Base-by-base conservation (phyloP, 1,140 invertebrate species). In the Drosophila triauraria region DNA sequence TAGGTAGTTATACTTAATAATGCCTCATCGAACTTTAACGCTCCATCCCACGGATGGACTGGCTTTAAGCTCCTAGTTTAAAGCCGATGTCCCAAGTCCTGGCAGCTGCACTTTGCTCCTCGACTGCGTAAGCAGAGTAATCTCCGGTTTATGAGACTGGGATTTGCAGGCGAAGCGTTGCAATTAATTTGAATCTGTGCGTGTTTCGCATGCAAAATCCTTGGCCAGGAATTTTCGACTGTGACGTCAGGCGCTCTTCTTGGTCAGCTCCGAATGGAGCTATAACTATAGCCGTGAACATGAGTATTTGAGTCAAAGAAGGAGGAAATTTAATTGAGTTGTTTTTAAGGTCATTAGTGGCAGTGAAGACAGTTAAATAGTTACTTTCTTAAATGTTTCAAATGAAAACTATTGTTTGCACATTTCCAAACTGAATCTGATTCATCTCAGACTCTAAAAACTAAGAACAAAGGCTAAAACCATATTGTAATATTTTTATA, bases 101-200 rank as follows among this genome's bases (percentile, higher is more conserved):
- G 62, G 62, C 38, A 42, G 48, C 44, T 82, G 80, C 78, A 86
- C 20, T 77, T 56, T 56, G 56, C 23, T 56, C n/a, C 17, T 15
- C 44, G 17, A n/a, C 30, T 67, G 63, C 67, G 78, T 59, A 64
- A 67, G 67, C 50, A 60, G 68, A 67, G 65, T 85, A 88, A 88
- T 88, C 85, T 88, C 63, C 75, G 59, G 63, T 90, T 90, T 90
- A 90, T 90, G 78, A 80, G 72, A 48, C 74, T 82, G 86, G 82
- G 82, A 85, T 87, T 87, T 88, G 64, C 56, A 61, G 72, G 51
- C 51, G 85, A 79, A 90, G 50, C 82, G 61, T 54, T 80, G 86
- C 83, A 90, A 90, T 90, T 91, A 91, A 91, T 91, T 86, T 85
- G 59, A 56, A 65, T 47, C 56, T 50, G 81, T 53, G 75, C 85